phyloP scores from a whole-genome alignment of 2,113 vertebrate species.

The Geothlypis trichas region DNA sequence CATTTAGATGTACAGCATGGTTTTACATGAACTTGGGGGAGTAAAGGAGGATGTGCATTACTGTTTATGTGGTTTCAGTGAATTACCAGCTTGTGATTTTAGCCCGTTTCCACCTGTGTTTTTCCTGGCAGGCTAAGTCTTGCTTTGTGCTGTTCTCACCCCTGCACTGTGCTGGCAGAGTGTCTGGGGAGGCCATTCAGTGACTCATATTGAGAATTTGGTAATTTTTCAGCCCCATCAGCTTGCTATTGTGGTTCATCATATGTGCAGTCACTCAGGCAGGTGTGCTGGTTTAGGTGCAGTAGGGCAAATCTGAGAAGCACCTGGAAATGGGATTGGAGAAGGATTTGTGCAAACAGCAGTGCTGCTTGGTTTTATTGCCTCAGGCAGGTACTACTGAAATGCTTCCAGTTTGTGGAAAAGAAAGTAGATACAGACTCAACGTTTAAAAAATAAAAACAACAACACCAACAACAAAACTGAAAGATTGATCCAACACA shows the following conservation, averaged over 20 bases:
- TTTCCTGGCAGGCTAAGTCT: neutral
- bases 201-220: neutral
- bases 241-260: neutral
- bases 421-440: neutral
- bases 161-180: neutral
- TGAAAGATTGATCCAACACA: neutral
- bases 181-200: neutral
- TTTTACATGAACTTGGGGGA: neutral
- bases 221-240: neutral
- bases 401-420: neutral
- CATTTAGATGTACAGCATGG: neutral
- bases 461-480: neutral
- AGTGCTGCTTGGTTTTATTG: neutral
- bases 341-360: neutral
- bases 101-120: neutral
- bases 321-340: neutral
- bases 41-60: neutral
- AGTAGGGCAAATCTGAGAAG: neutral
- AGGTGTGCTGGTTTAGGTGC: neutral
- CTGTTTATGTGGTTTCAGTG: neutral
- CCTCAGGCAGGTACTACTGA: neutral
- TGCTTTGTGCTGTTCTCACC: neutral
- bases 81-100: neutral
- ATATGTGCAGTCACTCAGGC: neutral
- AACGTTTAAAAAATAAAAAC: neutral